Evolutionary conservation across 2,888 invertebrate genomes (phyloP).

Genomic region (Epistrophella euchroma): DNA sequence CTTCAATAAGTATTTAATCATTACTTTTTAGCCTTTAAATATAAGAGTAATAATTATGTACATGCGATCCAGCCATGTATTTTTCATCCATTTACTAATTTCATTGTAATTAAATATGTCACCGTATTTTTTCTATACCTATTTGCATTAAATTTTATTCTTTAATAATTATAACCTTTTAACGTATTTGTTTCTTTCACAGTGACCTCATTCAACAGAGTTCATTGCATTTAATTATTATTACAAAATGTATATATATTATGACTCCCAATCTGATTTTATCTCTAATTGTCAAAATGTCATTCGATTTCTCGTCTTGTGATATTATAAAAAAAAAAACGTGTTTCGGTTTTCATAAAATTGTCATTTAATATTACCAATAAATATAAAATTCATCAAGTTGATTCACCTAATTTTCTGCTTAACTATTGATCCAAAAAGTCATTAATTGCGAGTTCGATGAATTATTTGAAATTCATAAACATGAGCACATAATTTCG

Average conservation of each 20-base stretch:
- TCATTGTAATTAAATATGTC: no score
- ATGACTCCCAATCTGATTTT: conserved; percentile 5
- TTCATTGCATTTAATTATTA: conserved; percentile 26
- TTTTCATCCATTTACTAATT: no score
- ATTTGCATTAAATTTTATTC: not conserved
- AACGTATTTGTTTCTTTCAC: not conserved
- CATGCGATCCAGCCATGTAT: no score
- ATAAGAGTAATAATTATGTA: no score
- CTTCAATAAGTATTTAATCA: no score
- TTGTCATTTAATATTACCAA: not conserved
- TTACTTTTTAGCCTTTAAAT: no score
- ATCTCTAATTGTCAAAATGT: not conserved
- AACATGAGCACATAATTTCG: not conserved
- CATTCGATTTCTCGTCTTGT: not conserved
- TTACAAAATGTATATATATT: not conserved
- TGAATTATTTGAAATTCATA: conserved; percentile 4
- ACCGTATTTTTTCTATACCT: no score
- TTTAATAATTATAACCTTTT: not conserved
- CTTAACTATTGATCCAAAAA: conserved; percentile 2
- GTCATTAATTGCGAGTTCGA: not conserved
- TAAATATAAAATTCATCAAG: not conserved
- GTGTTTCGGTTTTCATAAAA: conserved; percentile 11
- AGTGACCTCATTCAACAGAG: conserved; percentile 1
- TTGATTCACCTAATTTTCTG: conserved; percentile 28
- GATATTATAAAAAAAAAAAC: conserved; percentile 6